These are phyloP conservation scores for Lasiommata megera DNA, from an alignment of 2,888 invertebrate species.

Conservation along the genomic window DNA sequence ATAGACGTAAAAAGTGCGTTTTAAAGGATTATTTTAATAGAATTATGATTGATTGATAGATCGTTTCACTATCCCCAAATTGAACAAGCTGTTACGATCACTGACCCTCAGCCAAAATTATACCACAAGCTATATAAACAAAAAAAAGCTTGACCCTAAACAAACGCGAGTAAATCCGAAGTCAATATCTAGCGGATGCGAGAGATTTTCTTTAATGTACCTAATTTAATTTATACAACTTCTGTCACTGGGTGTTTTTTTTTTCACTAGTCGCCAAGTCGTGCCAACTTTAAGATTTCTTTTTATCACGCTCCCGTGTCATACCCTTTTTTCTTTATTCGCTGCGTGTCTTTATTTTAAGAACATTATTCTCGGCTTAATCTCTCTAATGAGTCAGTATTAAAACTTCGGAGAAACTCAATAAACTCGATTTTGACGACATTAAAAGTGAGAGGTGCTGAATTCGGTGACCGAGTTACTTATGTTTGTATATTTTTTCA, in stretches of 20 bases:
- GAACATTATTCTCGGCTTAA: constrained; percentile 32
- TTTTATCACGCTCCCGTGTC: constrained; percentile 34
- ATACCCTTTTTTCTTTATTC: constrained; percentile 28
- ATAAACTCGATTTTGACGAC: constrained; percentile 11
- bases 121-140: no score
- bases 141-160: not conserved
- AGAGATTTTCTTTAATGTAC: constrained; percentile 32
- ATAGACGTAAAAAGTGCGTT: no score
- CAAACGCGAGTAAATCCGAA: not conserved
- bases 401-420: constrained; percentile 27
- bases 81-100: no score
- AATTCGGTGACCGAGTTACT: not conserved
- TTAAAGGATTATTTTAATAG: no score
- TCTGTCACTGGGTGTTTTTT: constrained; percentile 25
- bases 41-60: no score
- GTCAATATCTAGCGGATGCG: not conserved
- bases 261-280: constrained; percentile 33
- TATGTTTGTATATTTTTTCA: no score
- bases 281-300: constrained; percentile 38
- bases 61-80: no score
- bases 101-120: no score
- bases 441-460: not conserved
- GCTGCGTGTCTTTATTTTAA: constrained; percentile 27
- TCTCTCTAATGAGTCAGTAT: constrained; percentile 32
- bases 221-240: constrained; percentile 42